Base-by-base conservation (phyloP, 1,140 invertebrate species). In the Laupala kohalensis region DNA sequence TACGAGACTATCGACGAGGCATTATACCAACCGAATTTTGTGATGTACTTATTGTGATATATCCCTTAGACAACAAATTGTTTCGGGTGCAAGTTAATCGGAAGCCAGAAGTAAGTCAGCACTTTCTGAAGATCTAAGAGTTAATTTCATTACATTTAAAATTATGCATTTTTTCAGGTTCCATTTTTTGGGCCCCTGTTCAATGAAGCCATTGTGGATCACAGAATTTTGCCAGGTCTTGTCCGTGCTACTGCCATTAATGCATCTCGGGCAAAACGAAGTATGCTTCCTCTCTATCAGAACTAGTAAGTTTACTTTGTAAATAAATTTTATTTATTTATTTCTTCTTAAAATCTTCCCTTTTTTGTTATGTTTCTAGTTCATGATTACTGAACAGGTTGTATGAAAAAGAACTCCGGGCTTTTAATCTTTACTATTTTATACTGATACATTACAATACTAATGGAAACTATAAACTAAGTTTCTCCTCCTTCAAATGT, bases 11-110 rank as follows among this genome's bases (percentile, higher is more conserved):
- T 84, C 87, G 96, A 71, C 86, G 97, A 62, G 96, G 96, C 76
- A 98, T 98, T 73, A 92, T 99, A 79, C 95, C 97, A 25, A 99
- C 97, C 19, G 96, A 99, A 84, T 99, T 99, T 85, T 98, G 97
- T 80, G 97, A 99, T 84, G 94, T 99, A 67, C 86, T 99, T 6
- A 97, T 99, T 78, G 94, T 94, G 12, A 94, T 99, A 76, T 99
- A 99, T 85, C 97, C 95, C 6, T 82, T 97, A 74, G 85, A 88
- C 24, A 93, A 92, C 78, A 86, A 89, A 53, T 81, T 96, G 53
- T 92, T 89, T 78, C 84, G 94, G 65, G 89, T 95, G 73, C 92
- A 93, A 64, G 89, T 96, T 29, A 88, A 89, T 73, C 87, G 90
- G 75, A 96, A 95, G 81, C 86, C 89, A 63, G 93, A 95, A 78